Conservation (phyloP, 1,140 invertebrate genomes). For the Agrilus planipennis region DNA sequence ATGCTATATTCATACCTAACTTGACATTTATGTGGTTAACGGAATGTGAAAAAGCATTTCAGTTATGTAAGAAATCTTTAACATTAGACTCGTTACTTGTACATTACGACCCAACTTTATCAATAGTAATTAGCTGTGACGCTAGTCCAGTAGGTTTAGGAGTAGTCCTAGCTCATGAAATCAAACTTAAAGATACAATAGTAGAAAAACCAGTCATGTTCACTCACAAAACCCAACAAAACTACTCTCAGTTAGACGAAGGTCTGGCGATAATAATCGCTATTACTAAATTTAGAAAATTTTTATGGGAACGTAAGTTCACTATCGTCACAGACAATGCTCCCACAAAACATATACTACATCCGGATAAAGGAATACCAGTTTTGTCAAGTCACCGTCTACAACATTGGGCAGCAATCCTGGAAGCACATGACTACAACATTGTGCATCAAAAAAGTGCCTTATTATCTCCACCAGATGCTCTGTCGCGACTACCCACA, state of each 20-base stretch:
- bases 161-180: too few relatives aligned
- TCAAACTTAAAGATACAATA: too few relatives aligned
- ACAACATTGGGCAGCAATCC: constrained; percentile 1
- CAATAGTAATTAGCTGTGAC: too few relatives aligned
- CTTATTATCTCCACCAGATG: constrained; percentile 10
- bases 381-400: not conserved
- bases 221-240: constrained; percentile 13
- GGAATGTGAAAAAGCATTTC: too few relatives aligned
- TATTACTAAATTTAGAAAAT: constrained; percentile 17
- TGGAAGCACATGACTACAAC: constrained; percentile 7
- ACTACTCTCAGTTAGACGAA: constrained; percentile 19
- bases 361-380: constrained; percentile 3
- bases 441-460: constrained; percentile 14
- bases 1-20: too few relatives aligned
- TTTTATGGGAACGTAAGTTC: constrained; percentile 11
- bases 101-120: too few relatives aligned
- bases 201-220: too few relatives aligned
- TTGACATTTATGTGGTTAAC: too few relatives aligned
- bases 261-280: constrained; percentile 17
- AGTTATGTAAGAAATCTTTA: too few relatives aligned
- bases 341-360: constrained; percentile 7
- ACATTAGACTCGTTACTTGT: too few relatives aligned
- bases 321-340: constrained; percentile 11
- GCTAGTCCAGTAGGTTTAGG: too few relatives aligned
- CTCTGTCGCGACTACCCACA: constrained; percentile 12